These are phyloP conservation scores for Carduelis carduelis DNA, from an alignment of 2,797 vertebrate species.

Conservation along the genomic window DNA sequence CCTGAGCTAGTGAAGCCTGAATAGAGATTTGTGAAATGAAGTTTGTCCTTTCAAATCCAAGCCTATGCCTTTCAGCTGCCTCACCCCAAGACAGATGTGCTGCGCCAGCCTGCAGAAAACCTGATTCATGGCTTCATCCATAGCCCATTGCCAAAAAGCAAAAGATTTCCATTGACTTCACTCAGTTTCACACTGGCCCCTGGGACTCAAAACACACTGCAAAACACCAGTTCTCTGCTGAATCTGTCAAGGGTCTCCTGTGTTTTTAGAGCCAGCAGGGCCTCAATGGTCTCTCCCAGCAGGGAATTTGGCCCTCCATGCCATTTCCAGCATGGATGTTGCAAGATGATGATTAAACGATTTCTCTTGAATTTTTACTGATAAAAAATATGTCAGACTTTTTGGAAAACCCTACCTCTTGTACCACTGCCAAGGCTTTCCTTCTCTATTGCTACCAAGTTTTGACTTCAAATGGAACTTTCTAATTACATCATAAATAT, in stretches of 20 bases:
- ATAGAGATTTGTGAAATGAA: neutral
- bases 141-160: slow-evolving; percentile 1
- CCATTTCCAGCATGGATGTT: neutral
- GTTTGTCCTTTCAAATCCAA: neutral
- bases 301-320: neutral
- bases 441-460: slow-evolving; percentile 65
- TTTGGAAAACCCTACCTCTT: slow-evolving; percentile 44
- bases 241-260: slow-evolving; percentile 6
- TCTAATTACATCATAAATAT: slow-evolving; percentile 58
- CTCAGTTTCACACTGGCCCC: neutral
- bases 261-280: neutral
- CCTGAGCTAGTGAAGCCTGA: neutral
- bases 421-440: slow-evolving; percentile 54
- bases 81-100: slow-evolving; percentile 40
- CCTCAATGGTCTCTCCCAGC: neutral
- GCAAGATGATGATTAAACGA: neutral
- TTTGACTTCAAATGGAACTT: slow-evolving; percentile 66
- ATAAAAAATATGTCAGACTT: slow-evolving; percentile 41
- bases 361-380: neutral
- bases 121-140: slow-evolving; percentile 37
- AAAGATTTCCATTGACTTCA: slow-evolving; percentile 49
- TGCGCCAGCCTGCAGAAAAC: neutral
- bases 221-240: neutral
- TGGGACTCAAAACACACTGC: neutral
- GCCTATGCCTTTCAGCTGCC: neutral